phyloP scores from a whole-genome alignment of 2,888 invertebrate species.

The Lampropteryx suffumata region DNA sequence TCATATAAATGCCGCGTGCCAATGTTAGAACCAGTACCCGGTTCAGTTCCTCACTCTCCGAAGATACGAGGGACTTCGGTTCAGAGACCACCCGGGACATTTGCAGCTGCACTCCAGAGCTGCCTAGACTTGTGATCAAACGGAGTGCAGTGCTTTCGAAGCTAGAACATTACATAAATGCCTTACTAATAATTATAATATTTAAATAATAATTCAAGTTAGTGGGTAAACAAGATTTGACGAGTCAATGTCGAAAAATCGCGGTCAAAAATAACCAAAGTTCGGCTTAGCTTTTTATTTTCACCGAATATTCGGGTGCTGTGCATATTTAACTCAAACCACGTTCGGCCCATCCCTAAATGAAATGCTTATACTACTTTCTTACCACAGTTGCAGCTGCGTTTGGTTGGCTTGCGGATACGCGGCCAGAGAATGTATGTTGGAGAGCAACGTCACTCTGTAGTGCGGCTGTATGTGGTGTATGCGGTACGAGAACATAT shows the following conservation, averaged over 20 bases:
- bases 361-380: too few species aligned
- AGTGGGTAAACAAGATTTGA: too few species aligned
- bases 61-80: conserved; percentile 94
- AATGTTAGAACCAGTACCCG: conserved; percentile 95
- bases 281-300: too few species aligned
- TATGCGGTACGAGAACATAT: conserved; percentile 98
- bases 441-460: conserved; percentile 94
- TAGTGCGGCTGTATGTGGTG: conserved; percentile 99
- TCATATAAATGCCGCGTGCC: conserved; percentile 96
- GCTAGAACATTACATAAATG: conserved; percentile 61
- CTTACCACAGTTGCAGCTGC: conserved; percentile 94
- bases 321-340: too few species aligned
- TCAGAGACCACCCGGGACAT: conserved; percentile 95
- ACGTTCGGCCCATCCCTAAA: too few species aligned
- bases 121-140: conserved; percentile 94
- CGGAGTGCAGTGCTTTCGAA: conserved; percentile 95
- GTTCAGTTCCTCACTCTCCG: conserved; percentile 97
- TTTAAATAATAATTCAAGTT: too few species aligned
- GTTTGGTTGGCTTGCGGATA: conserved; percentile 97
- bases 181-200: too few species aligned
- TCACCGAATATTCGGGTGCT: too few species aligned
- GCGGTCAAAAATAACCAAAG: too few species aligned
- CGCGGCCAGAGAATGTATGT: conserved; percentile 94
- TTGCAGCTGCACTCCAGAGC: conserved; percentile 96
- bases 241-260: too few species aligned